phyloP scores from a whole-genome alignment of 2,797 vertebrate genomes.

The Crenuchus spilurus region DNA sequence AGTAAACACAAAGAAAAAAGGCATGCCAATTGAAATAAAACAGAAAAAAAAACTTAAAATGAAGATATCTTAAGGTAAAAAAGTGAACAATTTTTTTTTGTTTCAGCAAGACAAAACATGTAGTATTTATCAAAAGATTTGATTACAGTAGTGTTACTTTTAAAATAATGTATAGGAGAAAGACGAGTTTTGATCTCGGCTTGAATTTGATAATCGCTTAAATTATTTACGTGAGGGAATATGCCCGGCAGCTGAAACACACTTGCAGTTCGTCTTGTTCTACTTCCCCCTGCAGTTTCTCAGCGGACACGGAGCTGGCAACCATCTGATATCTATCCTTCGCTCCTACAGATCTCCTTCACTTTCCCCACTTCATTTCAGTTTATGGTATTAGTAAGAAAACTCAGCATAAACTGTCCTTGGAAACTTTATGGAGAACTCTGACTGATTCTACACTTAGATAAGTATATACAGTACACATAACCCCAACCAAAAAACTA shows the following conservation, averaged over 20 bases:
- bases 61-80: slow-evolving; percentile 8
- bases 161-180: slow-evolving; percentile 52
- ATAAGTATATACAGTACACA: not conserved
- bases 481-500: not conserved
- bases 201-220: slow-evolving; percentile 56
- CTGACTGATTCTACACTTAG: not conserved
- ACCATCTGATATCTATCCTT: slow-evolving; percentile 31
- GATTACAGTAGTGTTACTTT: slow-evolving; percentile 39
- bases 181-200: slow-evolving; percentile 52
- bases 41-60: slow-evolving; percentile 8
- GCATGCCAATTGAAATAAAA: slow-evolving; percentile 8
- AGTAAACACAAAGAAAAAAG: slow-evolving; percentile 16
- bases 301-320: slow-evolving; percentile 34
- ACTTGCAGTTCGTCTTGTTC: slow-evolving; percentile 33
- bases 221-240: slow-evolving; percentile 56
- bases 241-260: slow-evolving; percentile 45
- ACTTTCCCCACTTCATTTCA: not conserved
- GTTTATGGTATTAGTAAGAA: not conserved
- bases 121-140: slow-evolving; percentile 50
- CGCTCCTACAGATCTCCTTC: not conserved
- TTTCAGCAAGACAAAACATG: slow-evolving; percentile 43
- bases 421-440: not conserved
- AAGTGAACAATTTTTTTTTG: slow-evolving; percentile 21
- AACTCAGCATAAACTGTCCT: not conserved
- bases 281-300: slow-evolving; percentile 34